Evolutionary conservation across 2,113 vertebrate genomes (phyloP).

Genomic region (Chaetorhynchus papuensis): DNA sequence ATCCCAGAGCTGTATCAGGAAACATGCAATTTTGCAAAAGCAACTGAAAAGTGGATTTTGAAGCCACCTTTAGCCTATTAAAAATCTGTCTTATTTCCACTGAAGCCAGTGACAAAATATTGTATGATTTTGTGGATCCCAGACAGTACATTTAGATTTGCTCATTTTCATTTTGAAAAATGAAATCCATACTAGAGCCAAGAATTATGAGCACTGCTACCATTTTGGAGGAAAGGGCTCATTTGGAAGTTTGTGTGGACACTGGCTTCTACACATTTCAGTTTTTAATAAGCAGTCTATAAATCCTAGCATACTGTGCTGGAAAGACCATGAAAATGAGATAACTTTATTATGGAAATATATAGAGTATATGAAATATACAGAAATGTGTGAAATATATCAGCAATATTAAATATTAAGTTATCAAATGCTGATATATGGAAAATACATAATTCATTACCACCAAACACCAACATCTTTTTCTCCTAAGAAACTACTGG

Average conservation of each 20-base stretch:
- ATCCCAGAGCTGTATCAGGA: background rate
- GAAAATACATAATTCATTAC: background rate
- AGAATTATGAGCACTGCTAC: background rate
- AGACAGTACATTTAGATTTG: background rate
- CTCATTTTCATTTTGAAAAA: background rate
- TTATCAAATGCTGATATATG: background rate
- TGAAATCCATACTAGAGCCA: background rate
- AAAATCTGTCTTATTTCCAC: background rate
- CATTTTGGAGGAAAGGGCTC: background rate
- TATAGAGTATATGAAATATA: background rate
- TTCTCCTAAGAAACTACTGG: background rate
- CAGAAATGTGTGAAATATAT: background rate
- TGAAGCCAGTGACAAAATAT: background rate
- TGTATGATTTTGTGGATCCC: background rate
- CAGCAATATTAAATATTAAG: background rate
- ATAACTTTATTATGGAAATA: background rate
- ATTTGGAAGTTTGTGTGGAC: background rate
- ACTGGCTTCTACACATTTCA: background rate
- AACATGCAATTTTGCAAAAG: background rate
- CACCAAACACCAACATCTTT: background rate
- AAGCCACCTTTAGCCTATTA: background rate
- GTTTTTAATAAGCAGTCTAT: background rate
- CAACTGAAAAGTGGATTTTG: background rate
- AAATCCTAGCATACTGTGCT: background rate
- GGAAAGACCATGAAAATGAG: background rate